Evolutionary conservation across 2,888 invertebrate genomes (phyloP).

Genomic region (Metopia argyrocephala): DNA sequence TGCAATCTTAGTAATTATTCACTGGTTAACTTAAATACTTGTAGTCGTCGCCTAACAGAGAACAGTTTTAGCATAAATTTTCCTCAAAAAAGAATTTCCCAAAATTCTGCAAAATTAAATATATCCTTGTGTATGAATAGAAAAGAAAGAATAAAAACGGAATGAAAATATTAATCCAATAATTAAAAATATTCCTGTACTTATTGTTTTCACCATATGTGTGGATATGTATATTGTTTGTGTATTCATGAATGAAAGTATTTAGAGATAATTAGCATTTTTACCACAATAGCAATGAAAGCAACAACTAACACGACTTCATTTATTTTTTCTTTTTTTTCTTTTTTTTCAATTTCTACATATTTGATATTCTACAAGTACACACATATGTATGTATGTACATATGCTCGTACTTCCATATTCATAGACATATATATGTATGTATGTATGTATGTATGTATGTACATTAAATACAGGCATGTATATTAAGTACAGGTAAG

Average conservation of each 20-base stretch:
- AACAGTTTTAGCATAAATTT: too few species aligned
- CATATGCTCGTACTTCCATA: not conserved
- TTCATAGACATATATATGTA: not conserved
- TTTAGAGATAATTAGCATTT: slow-evolving; percentile 61
- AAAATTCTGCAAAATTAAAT: too few species aligned
- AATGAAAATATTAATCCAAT: too few species aligned
- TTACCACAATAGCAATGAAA: slow-evolving; percentile 20
- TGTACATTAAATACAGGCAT: too few species aligned
- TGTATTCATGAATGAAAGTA: slow-evolving; percentile 4
- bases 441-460: not conserved
- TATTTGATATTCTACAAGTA: not conserved
- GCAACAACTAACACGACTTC: slow-evolving; percentile 25
- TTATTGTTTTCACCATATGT: too few species aligned
- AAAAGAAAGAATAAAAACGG: too few species aligned
- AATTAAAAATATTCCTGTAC: too few species aligned
- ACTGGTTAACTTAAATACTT: too few species aligned
- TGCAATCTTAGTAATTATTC: too few species aligned
- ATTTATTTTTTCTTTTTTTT: not conserved
- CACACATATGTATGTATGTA: slow-evolving; percentile 6
- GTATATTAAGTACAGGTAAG: not conserved
- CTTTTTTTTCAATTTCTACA: not conserved
- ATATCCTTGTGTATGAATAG: too few species aligned
- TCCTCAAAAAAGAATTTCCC: too few species aligned
- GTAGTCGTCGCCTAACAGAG: too few species aligned
- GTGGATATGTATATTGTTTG: not conserved